A percentile compares a stretch with the other conserved stretches of the same genome.
These are phyloP conservation scores for Drosophila neonasuta DNA, from an alignment of 2,888 invertebrate species.

Conservation along the genomic window DNA sequence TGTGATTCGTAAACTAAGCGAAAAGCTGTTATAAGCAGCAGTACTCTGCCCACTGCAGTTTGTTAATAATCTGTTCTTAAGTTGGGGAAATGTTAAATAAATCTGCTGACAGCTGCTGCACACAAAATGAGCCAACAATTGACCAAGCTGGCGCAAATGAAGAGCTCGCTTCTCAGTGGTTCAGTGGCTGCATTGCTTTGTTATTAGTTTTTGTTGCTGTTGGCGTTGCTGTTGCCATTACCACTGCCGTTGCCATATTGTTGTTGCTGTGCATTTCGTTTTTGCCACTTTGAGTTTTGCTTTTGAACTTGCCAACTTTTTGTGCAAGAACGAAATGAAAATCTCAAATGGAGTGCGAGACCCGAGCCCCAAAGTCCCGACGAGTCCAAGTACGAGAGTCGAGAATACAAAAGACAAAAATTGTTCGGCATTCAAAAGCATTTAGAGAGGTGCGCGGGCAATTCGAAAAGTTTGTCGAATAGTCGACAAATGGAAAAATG, in stretches of 20 bases:
- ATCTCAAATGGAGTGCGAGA: constrained; percentile 53
- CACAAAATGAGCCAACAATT: constrained; percentile 31
- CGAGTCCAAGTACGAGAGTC: background rate
- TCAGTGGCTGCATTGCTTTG: constrained; percentile 24
- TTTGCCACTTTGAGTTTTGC: constrained; percentile 35
- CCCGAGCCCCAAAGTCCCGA: background rate
- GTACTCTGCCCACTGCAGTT: background rate
- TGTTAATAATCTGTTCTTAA: background rate
- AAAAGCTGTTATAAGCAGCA: background rate
- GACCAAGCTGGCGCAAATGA: constrained; percentile 12
- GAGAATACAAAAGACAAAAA: constrained; percentile 42
- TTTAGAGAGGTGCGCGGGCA: constrained; percentile 54
- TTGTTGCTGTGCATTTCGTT: constrained; percentile 35
- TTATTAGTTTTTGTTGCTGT: constrained; percentile 19
- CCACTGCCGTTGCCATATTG: constrained; percentile 22
- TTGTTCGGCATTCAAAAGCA: constrained; percentile 59
- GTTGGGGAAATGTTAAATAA: constrained; percentile 6
- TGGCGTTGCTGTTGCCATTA: constrained; percentile 10
- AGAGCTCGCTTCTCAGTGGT: constrained; percentile 11
- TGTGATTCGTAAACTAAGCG: background rate
- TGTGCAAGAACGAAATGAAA: constrained; percentile 51
- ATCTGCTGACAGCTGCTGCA: constrained; percentile 18
- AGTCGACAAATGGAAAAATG: constrained; percentile 25
- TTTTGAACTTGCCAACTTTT: constrained; percentile 36
- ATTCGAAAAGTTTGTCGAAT: constrained; percentile 48